These are phyloP conservation scores for Heteropelma amictum DNA, from an alignment of 2,888 invertebrate species.

Conservation along the genomic window DNA sequence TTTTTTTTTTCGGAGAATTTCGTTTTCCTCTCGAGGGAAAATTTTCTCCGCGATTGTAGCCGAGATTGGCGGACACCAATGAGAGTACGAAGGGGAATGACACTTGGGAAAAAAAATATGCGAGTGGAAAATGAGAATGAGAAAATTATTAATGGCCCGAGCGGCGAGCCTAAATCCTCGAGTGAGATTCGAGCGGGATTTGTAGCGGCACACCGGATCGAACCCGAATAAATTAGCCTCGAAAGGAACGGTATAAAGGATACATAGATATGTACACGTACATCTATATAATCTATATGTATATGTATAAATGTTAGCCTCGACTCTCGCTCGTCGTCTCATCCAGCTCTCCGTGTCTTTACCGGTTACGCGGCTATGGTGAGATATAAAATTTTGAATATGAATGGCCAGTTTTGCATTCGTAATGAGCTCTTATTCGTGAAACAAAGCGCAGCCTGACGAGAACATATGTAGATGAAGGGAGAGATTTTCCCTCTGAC, in stretches of 20 bases:
- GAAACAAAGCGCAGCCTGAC: constrained; percentile 78
- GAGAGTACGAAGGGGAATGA: neutral
- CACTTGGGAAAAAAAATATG: constrained; percentile 18
- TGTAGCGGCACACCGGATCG: constrained; percentile 76
- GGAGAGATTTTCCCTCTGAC: constrained; percentile 37
- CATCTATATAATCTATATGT: neutral
- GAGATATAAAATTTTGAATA: constrained; percentile 94
- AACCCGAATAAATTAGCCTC: constrained; percentile 87
- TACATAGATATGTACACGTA: neutral
- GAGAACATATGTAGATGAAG: constrained; percentile 83
- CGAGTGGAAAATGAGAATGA: constrained; percentile 38
- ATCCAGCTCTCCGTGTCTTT: constrained; percentile 37
- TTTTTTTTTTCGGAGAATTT: neutral
- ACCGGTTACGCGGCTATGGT: constrained; percentile 64
- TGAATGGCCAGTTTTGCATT: constrained; percentile 93
- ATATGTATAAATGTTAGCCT: neutral
- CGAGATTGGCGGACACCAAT: neutral
- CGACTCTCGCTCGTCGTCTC: constrained; percentile 71
- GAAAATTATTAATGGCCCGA: constrained; percentile 57
- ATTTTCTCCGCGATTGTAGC: neutral
- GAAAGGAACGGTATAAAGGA: constrained; percentile 70
- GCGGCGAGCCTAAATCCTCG: constrained; percentile 45
- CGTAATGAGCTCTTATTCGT: constrained; percentile 86
- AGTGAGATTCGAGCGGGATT: constrained; percentile 69
- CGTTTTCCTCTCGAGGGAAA: neutral